Conservation (phyloP, 1,140 invertebrate species). For the Bombyx mandarina region DNA sequence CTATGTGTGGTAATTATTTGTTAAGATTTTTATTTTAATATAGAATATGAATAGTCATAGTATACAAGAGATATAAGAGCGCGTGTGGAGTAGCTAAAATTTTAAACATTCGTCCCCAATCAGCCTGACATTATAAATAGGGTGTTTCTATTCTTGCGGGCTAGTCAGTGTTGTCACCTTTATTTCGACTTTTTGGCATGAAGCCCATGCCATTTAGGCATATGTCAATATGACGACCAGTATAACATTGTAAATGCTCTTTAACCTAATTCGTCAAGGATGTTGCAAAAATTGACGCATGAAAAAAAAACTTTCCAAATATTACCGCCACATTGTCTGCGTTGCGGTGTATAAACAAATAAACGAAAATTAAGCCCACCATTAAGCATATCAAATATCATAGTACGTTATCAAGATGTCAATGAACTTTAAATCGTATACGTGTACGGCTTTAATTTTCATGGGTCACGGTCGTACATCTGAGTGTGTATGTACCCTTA, state of each 20-base stretch:
- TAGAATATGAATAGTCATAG: too few species aligned
- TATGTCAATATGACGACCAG: slow-evolving; percentile 21
- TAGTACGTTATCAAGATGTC: slow-evolving; percentile 6
- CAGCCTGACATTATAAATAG: slow-evolving; percentile 10
- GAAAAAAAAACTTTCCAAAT: background rate
- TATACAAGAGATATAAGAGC: too few species aligned
- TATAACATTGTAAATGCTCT: slow-evolving; percentile 8
- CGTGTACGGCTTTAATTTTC: slow-evolving; percentile 2
- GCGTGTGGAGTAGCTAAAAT: too few species aligned
- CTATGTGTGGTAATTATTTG: too few species aligned
- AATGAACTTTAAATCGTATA: slow-evolving; percentile 5
- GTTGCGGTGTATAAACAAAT: slow-evolving; percentile 6
- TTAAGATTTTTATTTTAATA: too few species aligned
- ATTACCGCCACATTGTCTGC: background rate
- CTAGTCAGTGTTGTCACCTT: slow-evolving; percentile 17
- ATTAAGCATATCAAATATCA: background rate
- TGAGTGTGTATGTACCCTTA: slow-evolving; percentile 22
- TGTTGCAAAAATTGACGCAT: background rate
- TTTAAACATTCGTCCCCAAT: too few species aligned
- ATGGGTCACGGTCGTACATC: slow-evolving; percentile 24
- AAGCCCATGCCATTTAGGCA: slow-evolving; percentile 24
- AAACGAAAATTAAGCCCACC: slow-evolving; percentile 1
- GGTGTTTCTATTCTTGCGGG: slow-evolving; percentile 13
- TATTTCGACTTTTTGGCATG: slow-evolving; percentile 23
- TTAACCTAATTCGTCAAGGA: slow-evolving; percentile 13